Base-by-base conservation (phyloP, 2,888 invertebrate genomes). In the Cyclophora punctaria region DNA sequence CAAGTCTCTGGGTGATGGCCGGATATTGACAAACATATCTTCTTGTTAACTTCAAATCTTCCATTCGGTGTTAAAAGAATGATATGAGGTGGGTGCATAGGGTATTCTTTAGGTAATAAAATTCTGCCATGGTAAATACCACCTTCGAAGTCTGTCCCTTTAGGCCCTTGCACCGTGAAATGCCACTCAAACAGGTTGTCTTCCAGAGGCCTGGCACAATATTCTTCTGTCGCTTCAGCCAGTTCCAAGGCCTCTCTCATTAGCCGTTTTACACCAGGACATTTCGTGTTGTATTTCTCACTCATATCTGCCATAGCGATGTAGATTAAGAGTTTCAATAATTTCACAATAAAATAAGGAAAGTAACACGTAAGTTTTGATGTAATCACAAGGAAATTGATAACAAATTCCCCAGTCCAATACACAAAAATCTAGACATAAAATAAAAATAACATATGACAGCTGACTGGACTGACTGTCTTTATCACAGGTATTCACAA, bases 151-250 rank as follows among this genome's bases (percentile, higher is more conserved):
- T 97, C 97, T 0, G 96, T 94, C 34, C 94, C 94, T 48, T 93
- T 92, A 2, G 98, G 96, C 4, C 98, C 98, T 68, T 95, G 91
- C 3, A 98, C 94, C 0, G 98, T 98, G 75, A 98, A 98, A 80
- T 98, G 98, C 98, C 98, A 98, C 78, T 98, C 98, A 79, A 98
- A 98, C 48, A 98, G 86, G 82, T 98, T 98, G 75, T 98, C 98
- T 79, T 97, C 97, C 46, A 98, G 80, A 3, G 98, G 98, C 68
- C 94, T 92, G 6, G 97, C 97, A 80, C 90, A 93, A 79, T 95
- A 97, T 76, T 97, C 95, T 70, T 96, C 96, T 0, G 97, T 97
- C 3, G 97, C 93, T 63, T 95, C 93, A 37, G 92, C 91, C 58
- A 98, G 83, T 80, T 98, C 98, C 63, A 91, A 84, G 5, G 98